Percentiles rank a stretch among this genome's conserved stretches.
Evolutionary conservation across 2,113 vertebrate genomes (phyloP).

Genomic region (Brachypodius melanocephalos): DNA sequence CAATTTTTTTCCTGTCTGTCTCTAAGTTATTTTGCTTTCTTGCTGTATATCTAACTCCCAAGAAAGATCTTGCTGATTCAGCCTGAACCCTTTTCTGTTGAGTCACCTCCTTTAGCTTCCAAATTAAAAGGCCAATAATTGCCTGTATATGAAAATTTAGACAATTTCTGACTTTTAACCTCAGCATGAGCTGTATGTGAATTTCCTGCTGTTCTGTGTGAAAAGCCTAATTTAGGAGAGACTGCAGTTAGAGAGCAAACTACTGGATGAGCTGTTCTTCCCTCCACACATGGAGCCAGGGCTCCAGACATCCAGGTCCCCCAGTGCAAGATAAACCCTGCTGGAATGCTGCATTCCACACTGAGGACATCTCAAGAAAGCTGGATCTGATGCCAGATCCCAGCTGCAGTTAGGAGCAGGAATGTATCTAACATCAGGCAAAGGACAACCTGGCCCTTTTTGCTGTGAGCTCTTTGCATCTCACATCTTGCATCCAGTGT

Average conservation of each 20-base stretch:
- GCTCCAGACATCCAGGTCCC: neutral
- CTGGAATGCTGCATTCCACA: neutral
- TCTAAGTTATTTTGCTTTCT: constrained; percentile 19
- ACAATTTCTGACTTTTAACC: neutral
- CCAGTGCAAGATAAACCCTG: neutral
- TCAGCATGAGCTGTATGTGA: neutral
- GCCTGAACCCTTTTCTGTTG: constrained; percentile 29
- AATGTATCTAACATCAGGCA: neutral
- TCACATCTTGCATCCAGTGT: neutral
- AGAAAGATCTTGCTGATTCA: constrained; percentile 18
- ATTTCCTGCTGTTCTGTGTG: neutral
- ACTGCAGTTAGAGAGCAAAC: neutral
- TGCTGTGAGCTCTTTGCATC: neutral
- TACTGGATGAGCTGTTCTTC: neutral
- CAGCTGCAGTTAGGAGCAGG: neutral
- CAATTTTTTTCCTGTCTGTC: neutral
- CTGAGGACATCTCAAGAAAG: neutral
- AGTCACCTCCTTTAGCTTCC: constrained; percentile 32
- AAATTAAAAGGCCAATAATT: constrained; percentile 26
- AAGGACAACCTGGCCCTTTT: neutral
- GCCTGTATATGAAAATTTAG: neutral
- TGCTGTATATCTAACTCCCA: neutral
- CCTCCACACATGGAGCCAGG: neutral
- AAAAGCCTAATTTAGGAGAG: neutral
- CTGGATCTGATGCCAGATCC: neutral